Conservation (phyloP, 2,113 vertebrate species). For the Strix aluco region DNA sequence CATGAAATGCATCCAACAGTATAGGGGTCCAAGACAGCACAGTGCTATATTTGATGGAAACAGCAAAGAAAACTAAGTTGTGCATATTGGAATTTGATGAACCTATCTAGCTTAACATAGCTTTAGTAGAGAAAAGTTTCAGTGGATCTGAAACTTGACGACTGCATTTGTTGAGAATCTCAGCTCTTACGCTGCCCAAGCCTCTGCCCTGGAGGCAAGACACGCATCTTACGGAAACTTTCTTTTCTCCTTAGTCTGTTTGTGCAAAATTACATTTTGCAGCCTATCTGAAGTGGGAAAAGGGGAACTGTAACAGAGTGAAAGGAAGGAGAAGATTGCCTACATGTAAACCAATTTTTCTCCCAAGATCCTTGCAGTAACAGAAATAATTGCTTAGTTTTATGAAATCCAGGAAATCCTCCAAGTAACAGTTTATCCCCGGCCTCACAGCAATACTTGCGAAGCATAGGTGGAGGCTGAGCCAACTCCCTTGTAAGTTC, state of each 20-base stretch:
- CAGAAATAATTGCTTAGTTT: conserved; percentile 10
- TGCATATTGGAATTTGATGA: neutral
- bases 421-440: neutral
- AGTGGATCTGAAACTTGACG: neutral
- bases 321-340: neutral
- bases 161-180: neutral
- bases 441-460: neutral
- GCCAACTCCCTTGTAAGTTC: neutral
- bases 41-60: neutral
- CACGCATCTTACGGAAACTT: neutral
- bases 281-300: neutral
- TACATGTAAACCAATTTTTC: neutral
- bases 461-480: neutral
- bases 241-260: neutral
- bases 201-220: neutral
- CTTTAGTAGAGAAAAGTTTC: neutral
- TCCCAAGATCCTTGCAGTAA: neutral
- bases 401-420: neutral
- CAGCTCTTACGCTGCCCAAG: neutral
- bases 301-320: neutral
- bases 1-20: neutral
- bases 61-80: neutral
- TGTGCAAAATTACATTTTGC: neutral
- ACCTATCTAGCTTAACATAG: neutral
- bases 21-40: neutral